phyloP scores from a whole-genome alignment of 2,888 invertebrate species.

The Andrena minutula region DNA sequence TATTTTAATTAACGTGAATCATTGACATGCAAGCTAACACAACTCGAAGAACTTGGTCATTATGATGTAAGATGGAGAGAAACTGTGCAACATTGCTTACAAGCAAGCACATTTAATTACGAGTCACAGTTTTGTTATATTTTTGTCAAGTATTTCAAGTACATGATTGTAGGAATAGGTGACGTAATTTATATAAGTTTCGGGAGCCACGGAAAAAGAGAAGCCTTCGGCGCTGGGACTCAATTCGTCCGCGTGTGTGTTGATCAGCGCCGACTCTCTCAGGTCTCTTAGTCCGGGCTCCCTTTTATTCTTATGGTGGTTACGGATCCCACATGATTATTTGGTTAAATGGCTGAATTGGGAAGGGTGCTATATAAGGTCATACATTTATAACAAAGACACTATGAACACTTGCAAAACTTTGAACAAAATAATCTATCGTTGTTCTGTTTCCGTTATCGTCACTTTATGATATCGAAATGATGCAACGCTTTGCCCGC shows the following conservation, averaged over 20 bases:
- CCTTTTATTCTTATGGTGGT: too few species aligned
- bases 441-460: slow-evolving; percentile 24
- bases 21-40: slow-evolving; percentile 26
- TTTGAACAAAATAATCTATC: slow-evolving; percentile 40
- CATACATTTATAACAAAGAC: slow-evolving; percentile 51
- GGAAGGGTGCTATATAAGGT: slow-evolving; percentile 82
- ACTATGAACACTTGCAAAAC: slow-evolving; percentile 28
- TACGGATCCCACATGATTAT: slow-evolving; percentile 13
- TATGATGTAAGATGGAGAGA: slow-evolving; percentile 6
- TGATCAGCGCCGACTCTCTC: too few species aligned
- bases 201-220: too few species aligned
- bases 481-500: slow-evolving; percentile 63
- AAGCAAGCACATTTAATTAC: too few species aligned
- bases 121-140: background rate
- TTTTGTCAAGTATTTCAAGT: slow-evolving; percentile 34
- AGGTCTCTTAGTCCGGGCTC: too few species aligned
- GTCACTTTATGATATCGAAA: slow-evolving; percentile 38
- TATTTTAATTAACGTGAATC: too few species aligned
- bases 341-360: slow-evolving; percentile 78
- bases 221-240: too few species aligned
- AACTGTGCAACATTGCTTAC: too few species aligned
- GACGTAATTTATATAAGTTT: too few species aligned
- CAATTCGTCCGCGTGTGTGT: too few species aligned
- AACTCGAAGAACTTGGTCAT: background rate
- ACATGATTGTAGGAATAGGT: background rate